These are phyloP conservation scores for Bubo scandiacus DNA, from an alignment of 2,113 vertebrate genomes.

Conservation along the genomic window DNA sequence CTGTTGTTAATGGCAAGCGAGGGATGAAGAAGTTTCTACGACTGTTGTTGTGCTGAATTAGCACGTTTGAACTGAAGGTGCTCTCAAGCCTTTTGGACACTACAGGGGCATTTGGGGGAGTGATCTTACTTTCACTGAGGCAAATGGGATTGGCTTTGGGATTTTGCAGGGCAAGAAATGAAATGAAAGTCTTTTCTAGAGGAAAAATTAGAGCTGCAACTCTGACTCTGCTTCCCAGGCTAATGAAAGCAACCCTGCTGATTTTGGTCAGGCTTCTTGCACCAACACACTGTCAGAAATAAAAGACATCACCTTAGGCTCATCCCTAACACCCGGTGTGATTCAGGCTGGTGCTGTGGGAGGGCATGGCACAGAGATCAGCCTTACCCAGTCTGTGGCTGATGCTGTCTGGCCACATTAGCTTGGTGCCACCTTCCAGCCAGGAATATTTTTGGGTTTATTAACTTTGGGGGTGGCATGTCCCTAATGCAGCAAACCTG, in stretches of 20 bases:
- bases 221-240: background rate
- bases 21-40: background rate
- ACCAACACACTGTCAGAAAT: background rate
- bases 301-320: background rate
- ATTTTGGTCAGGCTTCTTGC: background rate
- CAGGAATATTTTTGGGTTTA: background rate
- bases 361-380: background rate
- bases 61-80: background rate
- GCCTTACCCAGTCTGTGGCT: background rate
- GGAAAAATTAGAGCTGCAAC: background rate
- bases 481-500: background rate
- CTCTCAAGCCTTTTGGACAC: background rate
- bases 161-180: background rate
- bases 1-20: conserved; percentile 6
- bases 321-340: background rate
- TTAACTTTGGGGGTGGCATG: background rate
- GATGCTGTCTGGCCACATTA: background rate
- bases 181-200: background rate
- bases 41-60: background rate
- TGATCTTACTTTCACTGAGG: background rate
- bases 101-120: background rate
- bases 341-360: background rate
- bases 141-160: background rate
- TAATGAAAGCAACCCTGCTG: background rate
- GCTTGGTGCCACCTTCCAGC: background rate